phyloP scores from a whole-genome alignment of 2,888 invertebrate genomes.

The Watsonalla binaria region DNA sequence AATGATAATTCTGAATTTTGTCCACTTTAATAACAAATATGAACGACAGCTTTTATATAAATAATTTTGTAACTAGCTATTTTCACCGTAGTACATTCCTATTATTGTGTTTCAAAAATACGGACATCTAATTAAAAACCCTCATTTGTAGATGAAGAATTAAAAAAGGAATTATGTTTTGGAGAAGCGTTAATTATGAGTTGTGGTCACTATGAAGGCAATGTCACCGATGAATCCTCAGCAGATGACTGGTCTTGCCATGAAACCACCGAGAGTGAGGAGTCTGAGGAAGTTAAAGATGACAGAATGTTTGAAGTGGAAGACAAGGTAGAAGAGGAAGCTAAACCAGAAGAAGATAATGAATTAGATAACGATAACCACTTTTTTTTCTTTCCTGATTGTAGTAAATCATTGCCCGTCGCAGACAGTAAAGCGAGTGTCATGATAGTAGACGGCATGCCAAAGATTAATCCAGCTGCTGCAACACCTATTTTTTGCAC shows the following conservation, averaged over 20 bases:
- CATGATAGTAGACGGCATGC: conserved; percentile 54
- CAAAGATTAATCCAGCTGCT: conserved; percentile 45
- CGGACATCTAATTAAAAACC: background rate
- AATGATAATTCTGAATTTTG: too few relatives aligned
- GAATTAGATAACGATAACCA: conserved; percentile 58
- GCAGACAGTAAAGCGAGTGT: conserved; percentile 51
- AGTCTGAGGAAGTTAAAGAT: conserved; percentile 34
- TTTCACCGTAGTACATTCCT: too few relatives aligned
- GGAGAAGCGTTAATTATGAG: conserved; percentile 76
- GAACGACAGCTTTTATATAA: too few relatives aligned
- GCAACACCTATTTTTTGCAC: conserved; percentile 35
- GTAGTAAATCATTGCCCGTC: conserved; percentile 37
- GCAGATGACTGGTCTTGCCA: conserved; percentile 65
- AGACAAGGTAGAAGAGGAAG: conserved; percentile 30
- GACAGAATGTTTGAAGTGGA: conserved; percentile 29
- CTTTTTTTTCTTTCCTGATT: conserved; percentile 70
- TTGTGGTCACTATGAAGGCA: conserved; percentile 61
- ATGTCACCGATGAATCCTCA: conserved; percentile 43
- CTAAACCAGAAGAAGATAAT: conserved; percentile 21
- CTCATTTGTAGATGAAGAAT: conserved; percentile 58
- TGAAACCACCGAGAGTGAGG: conserved; percentile 36
- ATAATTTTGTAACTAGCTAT: too few relatives aligned
- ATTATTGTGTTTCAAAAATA: background rate
- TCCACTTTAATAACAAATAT: too few relatives aligned
- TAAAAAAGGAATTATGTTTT: conserved; percentile 73